Conservation (phyloP, 2,113 vertebrate genomes). For the Bos taurus region ARS-UCD2.0 NC_037351.1:23221001-23221500, state of each 20-base stretch:
- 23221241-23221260: background rate
- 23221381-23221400: background rate
- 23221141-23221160: background rate
- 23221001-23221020: slow-evolving; percentile 63
- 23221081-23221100: slow-evolving; percentile 69
- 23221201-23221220: background rate
- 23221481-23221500: background rate
- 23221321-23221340: background rate
- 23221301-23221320: background rate
- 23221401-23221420: background rate
- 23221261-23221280: background rate
- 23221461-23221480: background rate
- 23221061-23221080: slow-evolving; percentile 56
- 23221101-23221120: background rate
- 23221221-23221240: background rate
- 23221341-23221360: background rate
- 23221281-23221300: background rate
- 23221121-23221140: background rate
- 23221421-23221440: background rate
- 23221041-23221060: slow-evolving; percentile 42
- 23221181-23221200: background rate
- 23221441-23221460: background rate
- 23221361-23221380: background rate
- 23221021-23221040: slow-evolving; percentile 23
- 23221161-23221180: background rate